Evolutionary conservation across 2,888 invertebrate genomes (phyloP), one percentile per base, ranked within the genome.

Genomic region (Chesias legatella): DNA sequence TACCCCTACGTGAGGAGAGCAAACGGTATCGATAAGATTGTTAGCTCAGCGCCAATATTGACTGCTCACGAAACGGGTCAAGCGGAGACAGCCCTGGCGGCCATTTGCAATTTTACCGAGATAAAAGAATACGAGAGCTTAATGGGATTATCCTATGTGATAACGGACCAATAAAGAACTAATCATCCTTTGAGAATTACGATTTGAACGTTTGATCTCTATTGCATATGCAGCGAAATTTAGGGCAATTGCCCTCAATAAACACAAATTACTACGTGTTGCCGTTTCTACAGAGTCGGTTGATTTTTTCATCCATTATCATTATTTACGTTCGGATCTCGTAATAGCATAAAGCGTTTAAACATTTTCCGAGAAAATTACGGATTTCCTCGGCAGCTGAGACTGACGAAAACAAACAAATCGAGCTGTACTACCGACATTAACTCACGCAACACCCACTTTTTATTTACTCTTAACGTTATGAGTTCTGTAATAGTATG

Each of bases 101-200:
- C 81, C 81, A 81, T 83, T 83, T 73, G 80, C 77, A 80, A 84
- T 83, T 80, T 83, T 83, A 78, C 76, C 74, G 60, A 77, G 84
- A 85, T 84, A 83, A 84, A 83, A 75, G 82, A 75, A 81, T 81
- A 81, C 78, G 63, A 52, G 57, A 63, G 68, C 67, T 80, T 79
- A 72, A 78, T 68, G 67, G 75, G 82, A 79, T 80, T 77, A 77
- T 31, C 9, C 21, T 33, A 33, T 7, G 7, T 32, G 26, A 22
- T 43, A 30, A 21, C 32, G 31, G 28, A 44, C 42, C 44, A 44
- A 52, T 52, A 50, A 49, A 49, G 44, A 44, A 44, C 37, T 36
- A 44, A 31, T 26, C 35, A 32, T 34, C 32, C 35, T n/a, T 44
- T n/a, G 21, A 5, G 25, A 11, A 23, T 26, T 13, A 10, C 10